These are phyloP conservation scores for Acropora yongei DNA, from an alignment of 64 coral and sea anemone species.

Conservation along the genomic window DNA sequence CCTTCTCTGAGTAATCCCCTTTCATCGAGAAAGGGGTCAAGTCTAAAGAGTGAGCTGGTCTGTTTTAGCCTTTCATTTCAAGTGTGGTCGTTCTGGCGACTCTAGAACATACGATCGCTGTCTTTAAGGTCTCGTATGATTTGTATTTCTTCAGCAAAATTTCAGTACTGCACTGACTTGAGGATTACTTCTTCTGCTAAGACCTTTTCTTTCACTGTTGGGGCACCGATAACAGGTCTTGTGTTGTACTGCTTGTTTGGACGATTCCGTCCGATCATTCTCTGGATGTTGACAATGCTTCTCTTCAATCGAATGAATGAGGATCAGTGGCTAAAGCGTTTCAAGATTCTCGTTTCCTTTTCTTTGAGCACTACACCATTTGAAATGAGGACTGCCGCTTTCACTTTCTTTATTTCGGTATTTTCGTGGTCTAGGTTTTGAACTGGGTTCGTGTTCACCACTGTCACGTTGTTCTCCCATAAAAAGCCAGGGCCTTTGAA, in stretches of 20 bases:
- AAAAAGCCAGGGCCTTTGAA: constrained; percentile 11
- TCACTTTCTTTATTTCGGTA: constrained; percentile 18
- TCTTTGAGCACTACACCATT: neutral
- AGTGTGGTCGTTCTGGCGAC: constrained; percentile 5
- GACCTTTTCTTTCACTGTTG: constrained; percentile 32
- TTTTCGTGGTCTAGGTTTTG: neutral
- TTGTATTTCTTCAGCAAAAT: constrained; percentile 31
- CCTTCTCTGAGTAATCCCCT: constrained; percentile 4
- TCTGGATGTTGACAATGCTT: constrained; percentile 28
- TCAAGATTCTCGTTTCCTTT: neutral
- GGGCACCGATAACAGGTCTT: neutral
- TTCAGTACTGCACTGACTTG: constrained; percentile 5
- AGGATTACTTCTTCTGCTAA: constrained; percentile 43
- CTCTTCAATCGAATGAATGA: constrained; percentile 23
- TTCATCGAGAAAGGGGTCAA: constrained; percentile 19
- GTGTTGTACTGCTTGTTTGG: constrained; percentile 25
- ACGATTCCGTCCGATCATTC: constrained; percentile 42
- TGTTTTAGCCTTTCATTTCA: constrained; percentile 38
- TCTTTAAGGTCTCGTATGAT: neutral
- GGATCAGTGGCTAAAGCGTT: constrained; percentile 17
- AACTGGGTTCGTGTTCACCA: constrained; percentile 8
- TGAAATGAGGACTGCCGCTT: neutral
- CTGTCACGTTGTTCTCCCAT: constrained; percentile 14
- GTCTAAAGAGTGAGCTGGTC: constrained; percentile 6
- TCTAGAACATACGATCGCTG: constrained; percentile 42